A percentile compares a stretch with the other conserved stretches of the same genome.
These are phyloP conservation scores for Clarias fuscus DNA, from an alignment of 2,797 vertebrate genomes.

Conservation along the genomic window DNA sequence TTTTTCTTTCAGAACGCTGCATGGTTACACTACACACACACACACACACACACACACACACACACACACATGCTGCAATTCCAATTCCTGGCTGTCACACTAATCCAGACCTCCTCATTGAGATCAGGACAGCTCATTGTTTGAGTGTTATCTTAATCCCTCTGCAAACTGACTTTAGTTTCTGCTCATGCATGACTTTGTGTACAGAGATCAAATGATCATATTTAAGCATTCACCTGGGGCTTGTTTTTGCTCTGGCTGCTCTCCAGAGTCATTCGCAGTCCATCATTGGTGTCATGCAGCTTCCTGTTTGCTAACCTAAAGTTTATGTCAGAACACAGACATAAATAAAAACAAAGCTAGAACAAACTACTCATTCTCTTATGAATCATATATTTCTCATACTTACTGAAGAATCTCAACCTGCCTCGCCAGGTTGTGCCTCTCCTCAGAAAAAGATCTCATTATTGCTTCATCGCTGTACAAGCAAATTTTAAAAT, in stretches of 20 bases:
- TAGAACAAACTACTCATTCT: background rate
- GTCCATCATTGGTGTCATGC: slow-evolving; percentile 91
- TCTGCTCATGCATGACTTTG: background rate
- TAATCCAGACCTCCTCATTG: slow-evolving; percentile 27
- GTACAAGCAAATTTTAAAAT: slow-evolving; percentile 43
- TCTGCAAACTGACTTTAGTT: slow-evolving; percentile 16
- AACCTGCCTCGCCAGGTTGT: slow-evolving; percentile 89
- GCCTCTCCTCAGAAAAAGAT: slow-evolving; percentile 88
- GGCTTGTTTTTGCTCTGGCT: slow-evolving; percentile 77
- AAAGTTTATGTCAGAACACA: background rate
- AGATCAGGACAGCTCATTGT: slow-evolving; percentile 8
- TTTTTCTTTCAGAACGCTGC: background rate
- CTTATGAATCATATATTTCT: background rate
- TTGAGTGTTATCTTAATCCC: slow-evolving; percentile 15
- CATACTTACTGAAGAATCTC: slow-evolving; percentile 91
- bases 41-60: background rate
- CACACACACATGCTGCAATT: background rate
- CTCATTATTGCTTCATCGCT: slow-evolving; percentile 91
- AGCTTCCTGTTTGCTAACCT: slow-evolving; percentile 94
- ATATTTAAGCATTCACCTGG: slow-evolving; percentile 46
- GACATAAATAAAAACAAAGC: background rate
- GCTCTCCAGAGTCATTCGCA: slow-evolving; percentile 85
- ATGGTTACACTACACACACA: background rate
- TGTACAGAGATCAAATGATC: slow-evolving; percentile 11
- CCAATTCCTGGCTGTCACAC: background rate